phyloP scores from a whole-genome alignment of 2,888 invertebrate species.

The Asteroscopus sphinx region DNA sequence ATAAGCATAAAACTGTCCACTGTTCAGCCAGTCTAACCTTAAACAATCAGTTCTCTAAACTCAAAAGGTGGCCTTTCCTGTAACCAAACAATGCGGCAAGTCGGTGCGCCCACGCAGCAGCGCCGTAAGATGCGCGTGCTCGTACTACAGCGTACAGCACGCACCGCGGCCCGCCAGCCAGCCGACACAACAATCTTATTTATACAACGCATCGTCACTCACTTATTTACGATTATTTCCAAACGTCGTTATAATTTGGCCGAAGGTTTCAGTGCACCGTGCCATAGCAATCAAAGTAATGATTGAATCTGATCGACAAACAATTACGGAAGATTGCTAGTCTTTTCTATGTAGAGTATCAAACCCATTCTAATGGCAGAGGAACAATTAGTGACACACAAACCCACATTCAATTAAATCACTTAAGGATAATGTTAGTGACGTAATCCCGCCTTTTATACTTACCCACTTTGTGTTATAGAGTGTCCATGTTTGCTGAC shows the following conservation, averaged over 20 bases:
- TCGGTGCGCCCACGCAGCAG: constrained; percentile 26
- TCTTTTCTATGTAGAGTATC: background rate
- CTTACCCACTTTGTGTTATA: constrained; percentile 14
- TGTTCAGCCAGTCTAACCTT: constrained; percentile 7
- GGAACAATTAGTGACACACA: constrained; percentile 31
- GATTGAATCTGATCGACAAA: constrained; percentile 9
- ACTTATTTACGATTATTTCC: constrained; percentile 45
- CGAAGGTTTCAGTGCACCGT: constrained; percentile 19
- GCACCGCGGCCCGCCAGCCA: constrained; percentile 21
- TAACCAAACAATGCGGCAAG: constrained; percentile 32
- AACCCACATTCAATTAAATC: constrained; percentile 38
- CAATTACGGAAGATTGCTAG: constrained; percentile 22
- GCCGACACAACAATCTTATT: constrained; percentile 39
- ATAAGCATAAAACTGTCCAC: no score
- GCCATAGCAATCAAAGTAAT: constrained; percentile 34
- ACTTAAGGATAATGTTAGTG: constrained; percentile 17
- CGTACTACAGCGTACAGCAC: no score
- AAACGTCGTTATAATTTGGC: constrained; percentile 37
- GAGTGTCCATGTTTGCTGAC: background rate
- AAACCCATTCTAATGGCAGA: constrained; percentile 15
- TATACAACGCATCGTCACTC: constrained; percentile 36
- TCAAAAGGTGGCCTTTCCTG: constrained; percentile 37
- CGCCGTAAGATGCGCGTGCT: no score
- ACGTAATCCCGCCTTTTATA: constrained; percentile 11
- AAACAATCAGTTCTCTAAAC: constrained; percentile 18